Base-by-base conservation (phyloP, 1,140 invertebrate genomes). In the Leucophenga varia region DNA sequence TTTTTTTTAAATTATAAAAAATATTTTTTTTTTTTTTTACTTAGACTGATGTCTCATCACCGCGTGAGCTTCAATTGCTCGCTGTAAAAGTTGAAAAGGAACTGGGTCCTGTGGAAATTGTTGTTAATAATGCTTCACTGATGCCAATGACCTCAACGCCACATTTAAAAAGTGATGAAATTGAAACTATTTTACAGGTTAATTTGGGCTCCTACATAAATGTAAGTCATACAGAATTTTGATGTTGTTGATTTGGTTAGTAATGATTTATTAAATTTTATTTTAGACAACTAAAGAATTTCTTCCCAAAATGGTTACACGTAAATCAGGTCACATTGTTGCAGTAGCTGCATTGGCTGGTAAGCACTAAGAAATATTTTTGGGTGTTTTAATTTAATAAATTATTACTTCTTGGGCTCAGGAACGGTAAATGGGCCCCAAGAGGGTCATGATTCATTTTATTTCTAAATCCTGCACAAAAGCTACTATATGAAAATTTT, bases 101-200 rank as follows among this genome's bases (percentile, higher is more conserved):
- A n/a, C 38, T 75, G 47, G 73, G 73, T 13, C 59, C 59, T 0
- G 73, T 75, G 2, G 73, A 75, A 13, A 73, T 75, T 32, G 30
- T 75, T 30, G 54, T 74, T 1, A 75, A 75, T 25, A 75, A 75
- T 53, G 72, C 73, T 7, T 72, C 69, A 2, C 51, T 75, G 1
- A 72, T 74, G 70, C 64, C 64, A 25, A 70, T 74, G 61, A 70
- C 61, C 14, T 70, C 71, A 1, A 69, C 71, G 1, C 65, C 68
- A 6, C 52, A 59, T 10, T 32, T 70, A 14, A 72, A 67, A 28
- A 64, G 56, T 38, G 68, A 73, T 28, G 59, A 72, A 45, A 72
- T 74, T 28, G 68, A 74, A 18, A 64, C 61, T 1, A 72, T 72
- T 8, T 51, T 74, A 25, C 57, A 69, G 39, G 65, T 74, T 2